Conservation (phyloP, 2,797 vertebrate genomes). For the Siniperca scherzeri region DNA sequence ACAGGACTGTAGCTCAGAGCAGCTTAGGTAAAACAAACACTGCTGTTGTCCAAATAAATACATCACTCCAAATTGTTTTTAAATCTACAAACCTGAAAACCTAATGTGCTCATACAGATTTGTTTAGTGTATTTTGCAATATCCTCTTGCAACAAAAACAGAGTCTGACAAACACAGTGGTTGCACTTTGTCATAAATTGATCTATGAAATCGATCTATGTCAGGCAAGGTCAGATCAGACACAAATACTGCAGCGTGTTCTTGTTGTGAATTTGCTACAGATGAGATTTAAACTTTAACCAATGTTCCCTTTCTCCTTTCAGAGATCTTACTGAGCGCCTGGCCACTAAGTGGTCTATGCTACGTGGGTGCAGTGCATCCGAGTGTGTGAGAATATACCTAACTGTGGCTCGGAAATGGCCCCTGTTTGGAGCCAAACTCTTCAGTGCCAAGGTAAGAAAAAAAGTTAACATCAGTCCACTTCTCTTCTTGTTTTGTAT, state of each 20-base stretch:
- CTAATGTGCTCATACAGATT: background rate
- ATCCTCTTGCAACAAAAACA: background rate
- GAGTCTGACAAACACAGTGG: background rate
- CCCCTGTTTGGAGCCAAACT: constrained; percentile 95
- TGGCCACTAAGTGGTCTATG: constrained; percentile 91
- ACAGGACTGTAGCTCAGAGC: constrained; percentile 88
- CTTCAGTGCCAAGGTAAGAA: constrained; percentile 91
- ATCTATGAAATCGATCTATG: background rate
- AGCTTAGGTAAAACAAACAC: constrained; percentile 87
- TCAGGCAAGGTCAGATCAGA: background rate
- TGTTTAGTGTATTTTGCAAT: constrained; percentile 9
- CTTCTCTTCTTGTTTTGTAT: background rate
- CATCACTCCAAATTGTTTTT: background rate
- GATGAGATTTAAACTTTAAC: background rate
- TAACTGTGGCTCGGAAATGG: constrained; percentile 96
- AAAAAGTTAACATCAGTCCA: too few relatives aligned
- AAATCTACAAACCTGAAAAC: background rate
- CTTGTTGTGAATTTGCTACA: background rate
- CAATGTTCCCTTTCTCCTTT: constrained; percentile 8
- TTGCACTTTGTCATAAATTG: background rate
- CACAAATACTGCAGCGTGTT: background rate
- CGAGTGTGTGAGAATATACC: constrained; percentile 94
- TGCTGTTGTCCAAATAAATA: background rate
- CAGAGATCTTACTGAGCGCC: constrained; percentile 89
- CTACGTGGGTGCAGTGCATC: constrained; percentile 90